phyloP scores from a whole-genome alignment of 2,797 vertebrate genomes.

The Champsocephalus gunnari region DNA sequence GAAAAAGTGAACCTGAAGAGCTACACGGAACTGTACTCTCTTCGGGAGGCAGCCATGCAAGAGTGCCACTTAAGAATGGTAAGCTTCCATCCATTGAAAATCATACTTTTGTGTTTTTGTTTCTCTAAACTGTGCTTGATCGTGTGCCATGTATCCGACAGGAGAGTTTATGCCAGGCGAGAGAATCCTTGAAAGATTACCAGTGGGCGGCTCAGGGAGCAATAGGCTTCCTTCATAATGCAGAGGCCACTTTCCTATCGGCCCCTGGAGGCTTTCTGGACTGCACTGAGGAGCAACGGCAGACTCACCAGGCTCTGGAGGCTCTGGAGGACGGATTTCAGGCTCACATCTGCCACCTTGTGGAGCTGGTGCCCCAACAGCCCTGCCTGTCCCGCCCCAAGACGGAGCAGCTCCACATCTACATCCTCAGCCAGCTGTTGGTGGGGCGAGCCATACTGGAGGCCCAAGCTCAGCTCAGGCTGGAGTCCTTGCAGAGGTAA shows the following conservation, averaged over 20 bases:
- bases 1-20: slow-evolving; percentile 57
- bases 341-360: slow-evolving; percentile 77
- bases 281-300: slow-evolving; percentile 73
- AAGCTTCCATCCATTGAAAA: slow-evolving; percentile 55
- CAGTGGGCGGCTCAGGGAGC: slow-evolving; percentile 80
- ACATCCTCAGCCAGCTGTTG: slow-evolving; percentile 81
- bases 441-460: slow-evolving; percentile 79
- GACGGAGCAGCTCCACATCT: slow-evolving; percentile 81
- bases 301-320: slow-evolving; percentile 64
- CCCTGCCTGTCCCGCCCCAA: slow-evolving; percentile 73
- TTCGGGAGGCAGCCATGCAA: slow-evolving; percentile 71
- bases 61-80: slow-evolving; percentile 85
- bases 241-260: slow-evolving; percentile 77
- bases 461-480: slow-evolving; percentile 81
- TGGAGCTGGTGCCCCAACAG: slow-evolving; percentile 75
- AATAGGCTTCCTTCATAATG: slow-evolving; percentile 74
- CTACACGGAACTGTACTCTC: slow-evolving; percentile 67
- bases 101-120: not conserved
- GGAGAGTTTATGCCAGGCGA: slow-evolving; percentile 84
- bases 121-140: slow-evolving; percentile 16
- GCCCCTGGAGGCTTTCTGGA: slow-evolving; percentile 74
- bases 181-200: slow-evolving; percentile 81
- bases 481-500: slow-evolving; percentile 81
- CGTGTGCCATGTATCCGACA: slow-evolving; percentile 65
- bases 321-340: slow-evolving; percentile 83